A percentile compares a stretch with the other conserved stretches of the same genome.
phyloP scores from a whole-genome alignment of 2,113 vertebrate genomes.

The Lethenteron camtschaticum region DNA sequence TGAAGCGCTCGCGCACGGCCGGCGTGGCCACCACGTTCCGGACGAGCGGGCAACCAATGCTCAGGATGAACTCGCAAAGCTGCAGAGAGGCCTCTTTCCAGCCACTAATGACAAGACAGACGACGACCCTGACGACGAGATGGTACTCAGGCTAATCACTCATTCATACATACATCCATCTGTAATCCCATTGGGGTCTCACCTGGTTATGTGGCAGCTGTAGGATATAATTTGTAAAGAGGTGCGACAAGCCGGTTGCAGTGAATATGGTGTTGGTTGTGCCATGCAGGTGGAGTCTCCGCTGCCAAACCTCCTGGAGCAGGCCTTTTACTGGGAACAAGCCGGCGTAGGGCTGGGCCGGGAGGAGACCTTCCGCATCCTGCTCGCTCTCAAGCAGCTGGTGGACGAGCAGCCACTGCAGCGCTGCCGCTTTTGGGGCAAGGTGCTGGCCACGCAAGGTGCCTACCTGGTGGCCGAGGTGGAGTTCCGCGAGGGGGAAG shows the following conservation, averaged over 20 bases:
- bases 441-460: conserved; percentile 46
- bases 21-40: conserved; percentile 34
- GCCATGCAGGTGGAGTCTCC: conserved; percentile 26
- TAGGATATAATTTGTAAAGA: no score
- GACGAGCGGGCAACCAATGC: conserved; percentile 16
- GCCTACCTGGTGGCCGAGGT: conserved; percentile 71
- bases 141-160: no score
- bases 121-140: no score
- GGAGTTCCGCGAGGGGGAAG: conserved; percentile 38
- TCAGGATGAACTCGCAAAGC: no score
- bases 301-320: conserved; percentile 56
- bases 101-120: no score
- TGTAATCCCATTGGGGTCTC: no score
- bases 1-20: conserved; percentile 33
- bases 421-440: conserved; percentile 72
- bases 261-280: no score
- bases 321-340: conserved; percentile 63
- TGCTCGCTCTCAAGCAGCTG: conserved; percentile 60
- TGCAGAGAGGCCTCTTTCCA: no score
- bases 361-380: conserved; percentile 52
- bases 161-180: no score
- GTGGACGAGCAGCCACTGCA: conserved; percentile 32
- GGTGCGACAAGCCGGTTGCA: no score
- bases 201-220: no score
- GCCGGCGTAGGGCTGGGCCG: conserved; percentile 46